A percentile compares a stretch with the other conserved stretches of the same genome.
phyloP scores from a whole-genome alignment of 1,140 invertebrate genomes.

The Stenopsyche tienmushanensis region DNA sequence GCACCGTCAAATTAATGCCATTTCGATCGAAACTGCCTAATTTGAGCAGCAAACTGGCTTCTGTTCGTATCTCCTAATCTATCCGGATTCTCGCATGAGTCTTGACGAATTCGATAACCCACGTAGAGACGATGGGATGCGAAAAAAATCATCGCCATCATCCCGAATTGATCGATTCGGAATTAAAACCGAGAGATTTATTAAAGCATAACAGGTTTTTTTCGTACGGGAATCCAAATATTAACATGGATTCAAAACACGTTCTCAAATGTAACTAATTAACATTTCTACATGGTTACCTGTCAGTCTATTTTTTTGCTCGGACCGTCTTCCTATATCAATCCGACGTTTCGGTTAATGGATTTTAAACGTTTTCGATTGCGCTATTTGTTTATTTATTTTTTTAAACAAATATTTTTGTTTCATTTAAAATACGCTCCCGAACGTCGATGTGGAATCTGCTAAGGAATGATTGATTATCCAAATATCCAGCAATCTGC shows the following conservation, averaged over 20 bases:
- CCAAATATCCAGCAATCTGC: too few species aligned
- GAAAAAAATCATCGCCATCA: constrained; percentile 1
- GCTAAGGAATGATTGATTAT: not conserved
- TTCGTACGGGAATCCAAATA: constrained; percentile 19
- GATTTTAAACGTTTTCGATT: constrained; percentile 30
- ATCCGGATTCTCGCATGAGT: not conserved
- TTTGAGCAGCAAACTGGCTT: constrained; percentile 9
- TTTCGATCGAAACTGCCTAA: constrained; percentile 6
- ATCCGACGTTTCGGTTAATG: constrained; percentile 29
- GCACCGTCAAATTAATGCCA: constrained; percentile 6
- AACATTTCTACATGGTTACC: constrained; percentile 33
- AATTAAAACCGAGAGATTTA: constrained; percentile 28
- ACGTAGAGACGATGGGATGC: not conserved
- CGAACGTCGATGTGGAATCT: not conserved
- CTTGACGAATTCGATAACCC: not conserved
- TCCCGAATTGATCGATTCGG: constrained; percentile 3
- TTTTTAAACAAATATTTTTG: constrained; percentile 17
- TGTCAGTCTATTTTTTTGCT: constrained; percentile 33
- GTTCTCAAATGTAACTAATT: constrained; percentile 32
- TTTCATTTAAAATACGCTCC: constrained; percentile 14
- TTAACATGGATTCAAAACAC: constrained; percentile 34
- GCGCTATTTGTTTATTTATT: constrained; percentile 28
- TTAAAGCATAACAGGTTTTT: constrained; percentile 38
- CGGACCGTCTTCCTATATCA: constrained; percentile 25
- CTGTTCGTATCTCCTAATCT: not conserved